Evolutionary conservation across 2,113 vertebrate species (phyloP).

Genomic region (Riparia riparia): DNA sequence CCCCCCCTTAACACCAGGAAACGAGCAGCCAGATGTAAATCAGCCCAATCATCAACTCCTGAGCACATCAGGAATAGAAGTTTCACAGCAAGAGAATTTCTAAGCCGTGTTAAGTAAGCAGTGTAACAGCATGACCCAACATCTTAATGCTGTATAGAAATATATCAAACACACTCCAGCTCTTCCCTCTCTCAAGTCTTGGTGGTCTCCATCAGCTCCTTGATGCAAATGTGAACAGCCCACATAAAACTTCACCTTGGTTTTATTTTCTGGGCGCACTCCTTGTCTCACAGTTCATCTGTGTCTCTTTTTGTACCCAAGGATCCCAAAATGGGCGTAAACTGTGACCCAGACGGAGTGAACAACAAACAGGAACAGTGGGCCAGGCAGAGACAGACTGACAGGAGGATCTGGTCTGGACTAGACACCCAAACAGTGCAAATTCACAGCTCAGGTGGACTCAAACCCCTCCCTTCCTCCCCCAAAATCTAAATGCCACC

Average conservation of each 20-base stretch:
- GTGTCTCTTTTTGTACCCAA: background rate
- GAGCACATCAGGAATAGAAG: background rate
- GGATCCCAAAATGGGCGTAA: fast-evolving
- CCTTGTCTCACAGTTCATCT: background rate
- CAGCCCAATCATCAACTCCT: background rate
- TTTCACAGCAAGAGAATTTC: conserved; percentile 25
- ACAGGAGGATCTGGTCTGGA: background rate
- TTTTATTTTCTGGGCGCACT: background rate
- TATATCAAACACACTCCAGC: background rate
- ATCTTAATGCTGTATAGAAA: background rate
- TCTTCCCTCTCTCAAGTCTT: background rate
- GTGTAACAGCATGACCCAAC: background rate
- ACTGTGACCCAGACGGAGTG: fast-evolving
- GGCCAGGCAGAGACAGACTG: background rate
- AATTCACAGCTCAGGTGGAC: background rate
- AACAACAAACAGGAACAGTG: background rate
- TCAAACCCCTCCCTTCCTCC: background rate
- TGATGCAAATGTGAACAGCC: background rate
- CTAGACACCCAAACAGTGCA: background rate
- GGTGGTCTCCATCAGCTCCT: background rate
- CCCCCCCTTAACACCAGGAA: background rate
- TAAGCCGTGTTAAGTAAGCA: background rate
- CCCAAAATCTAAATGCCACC: background rate
- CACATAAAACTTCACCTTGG: background rate
- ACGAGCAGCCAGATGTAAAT: conserved; percentile 32